Conservation (phyloP, 2,113 vertebrate species). For the Vulpes vulpes region DNA sequence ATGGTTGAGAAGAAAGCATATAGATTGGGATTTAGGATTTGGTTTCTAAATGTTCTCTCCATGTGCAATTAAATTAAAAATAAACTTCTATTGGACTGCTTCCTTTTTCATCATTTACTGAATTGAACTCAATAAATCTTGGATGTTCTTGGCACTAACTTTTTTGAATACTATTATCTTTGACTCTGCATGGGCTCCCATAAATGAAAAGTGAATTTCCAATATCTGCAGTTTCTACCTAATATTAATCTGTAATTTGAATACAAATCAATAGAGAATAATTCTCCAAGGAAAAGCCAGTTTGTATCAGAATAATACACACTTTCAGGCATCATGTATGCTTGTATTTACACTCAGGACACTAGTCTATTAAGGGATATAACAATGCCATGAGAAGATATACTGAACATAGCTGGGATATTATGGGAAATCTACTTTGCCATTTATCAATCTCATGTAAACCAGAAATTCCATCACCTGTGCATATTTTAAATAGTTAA, state of each 20-base stretch:
- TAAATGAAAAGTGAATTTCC: conserved; percentile 39
- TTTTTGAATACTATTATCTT: conserved; percentile 43
- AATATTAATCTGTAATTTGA: conserved; percentile 19
- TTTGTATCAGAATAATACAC: background rate
- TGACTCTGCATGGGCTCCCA: background rate
- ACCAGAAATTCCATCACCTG: background rate
- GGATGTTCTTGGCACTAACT: background rate
- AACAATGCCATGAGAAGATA: background rate
- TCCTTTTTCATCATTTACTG: background rate
- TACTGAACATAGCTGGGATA: background rate
- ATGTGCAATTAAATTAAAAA: conserved; percentile 53
- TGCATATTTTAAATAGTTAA: conserved; percentile 34
- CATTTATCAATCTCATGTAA: background rate
- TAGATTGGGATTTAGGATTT: conserved; percentile 4
- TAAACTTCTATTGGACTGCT: background rate
- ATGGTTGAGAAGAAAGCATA: background rate
- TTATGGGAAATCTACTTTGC: background rate
- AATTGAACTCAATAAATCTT: conserved; percentile 21
- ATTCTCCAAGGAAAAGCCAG: background rate
- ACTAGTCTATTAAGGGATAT: background rate
- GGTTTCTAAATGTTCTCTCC: background rate
- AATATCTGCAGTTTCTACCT: background rate
- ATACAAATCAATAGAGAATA: conserved; percentile 32
- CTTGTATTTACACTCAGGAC: background rate
- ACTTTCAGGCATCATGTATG: background rate